Evolutionary conservation across 23 tunicate species (phyloP).

Genomic region (Clavelina lepadiformis): DNA sequence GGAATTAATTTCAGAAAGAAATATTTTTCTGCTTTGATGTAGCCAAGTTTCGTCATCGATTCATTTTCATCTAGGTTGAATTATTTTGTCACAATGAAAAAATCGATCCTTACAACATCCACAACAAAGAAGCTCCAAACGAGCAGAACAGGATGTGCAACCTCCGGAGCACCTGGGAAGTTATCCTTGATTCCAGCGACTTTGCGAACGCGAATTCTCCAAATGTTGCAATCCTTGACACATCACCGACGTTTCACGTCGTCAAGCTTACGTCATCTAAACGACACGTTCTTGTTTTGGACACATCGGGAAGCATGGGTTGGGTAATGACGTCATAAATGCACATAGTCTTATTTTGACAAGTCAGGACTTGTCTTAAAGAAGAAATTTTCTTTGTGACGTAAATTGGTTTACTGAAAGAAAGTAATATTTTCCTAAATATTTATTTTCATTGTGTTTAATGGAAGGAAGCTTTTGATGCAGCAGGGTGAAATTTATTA

Average conservation of each 20-base stretch:
- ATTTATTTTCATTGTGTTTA: too few species aligned
- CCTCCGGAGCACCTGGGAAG: constrained; percentile 55
- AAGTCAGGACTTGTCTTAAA: too few species aligned
- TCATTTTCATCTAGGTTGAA: too few species aligned
- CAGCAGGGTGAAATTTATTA: too few species aligned
- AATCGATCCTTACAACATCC: constrained; percentile 29
- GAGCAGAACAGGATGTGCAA: constrained; percentile 79
- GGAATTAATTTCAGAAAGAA: too few species aligned
- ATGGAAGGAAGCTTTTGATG: too few species aligned
- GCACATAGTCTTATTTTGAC: background rate
- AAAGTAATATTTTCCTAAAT: too few species aligned
- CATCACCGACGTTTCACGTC: constrained; percentile 35
- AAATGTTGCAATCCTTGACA: background rate
- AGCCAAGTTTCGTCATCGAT: too few species aligned
- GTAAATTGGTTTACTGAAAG: too few species aligned
- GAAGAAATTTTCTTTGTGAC: too few species aligned
- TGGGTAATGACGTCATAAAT: constrained; percentile 11
- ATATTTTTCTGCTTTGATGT: too few species aligned
- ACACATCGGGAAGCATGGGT: constrained; percentile 68
- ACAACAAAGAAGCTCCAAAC: constrained; percentile 71
- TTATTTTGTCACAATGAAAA: too few species aligned
- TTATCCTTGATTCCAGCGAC: constrained; percentile 39
- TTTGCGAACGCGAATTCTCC: constrained; percentile 25
- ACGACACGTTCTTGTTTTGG: constrained; percentile 57
- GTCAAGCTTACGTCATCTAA: background rate